Evolutionary conservation across 2,797 vertebrate species (phyloP), one percentile per base, ranked within the genome.

Genomic region (Esox masquinongy): DNA sequence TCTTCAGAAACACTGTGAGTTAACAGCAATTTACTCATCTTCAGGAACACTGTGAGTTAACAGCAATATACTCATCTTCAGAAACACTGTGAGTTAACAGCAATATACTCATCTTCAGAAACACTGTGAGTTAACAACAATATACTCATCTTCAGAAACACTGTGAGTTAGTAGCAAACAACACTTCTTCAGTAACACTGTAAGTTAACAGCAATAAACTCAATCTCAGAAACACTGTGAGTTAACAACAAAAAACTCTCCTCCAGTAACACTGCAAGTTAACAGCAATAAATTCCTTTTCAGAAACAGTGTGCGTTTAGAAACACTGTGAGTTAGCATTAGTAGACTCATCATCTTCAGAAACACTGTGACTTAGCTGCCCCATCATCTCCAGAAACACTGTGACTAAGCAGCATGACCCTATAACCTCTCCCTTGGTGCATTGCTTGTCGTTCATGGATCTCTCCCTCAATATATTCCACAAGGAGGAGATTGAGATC

Each of bases 1-100:
- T 53, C 51, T n/a, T n/a, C 17, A 7, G 16, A 53, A 53, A 53
- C 50, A 53, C 4, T 53, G 5, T 53, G 50, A n/a, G 94, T 87
- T 61, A 50, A 43, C 36, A 64, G 17, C 15, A 51, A 17, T 51
- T 4, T 1, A 17, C 0, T 1, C 50, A 14, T 99, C 87, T 99
- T 99, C 90, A 95, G 90, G 75, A 98, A 97, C 74, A 95, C 94
- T 78, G 98, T 99, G 83, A 31, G 59, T 22, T 56, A 22, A 19
- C 47, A 67, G 61, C 61, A 29, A n/a, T n/a, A n/a, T n/a, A n/a
- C n/a, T n/a, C n/a, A n/a, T n/a, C n/a, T 31, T 51, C 15, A 51
- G 50, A 4, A 51, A 51, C 15, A 51, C 29, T 31, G 29, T 99
- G 83, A 96, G 93, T 87, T 59, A 53, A 43, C 36, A 67, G 4